Percentiles rank a stretch among this genome's conserved stretches.
phyloP scores from a whole-genome alignment of 2,888 invertebrate genomes.

The Drosophila meridionalis region DNA sequence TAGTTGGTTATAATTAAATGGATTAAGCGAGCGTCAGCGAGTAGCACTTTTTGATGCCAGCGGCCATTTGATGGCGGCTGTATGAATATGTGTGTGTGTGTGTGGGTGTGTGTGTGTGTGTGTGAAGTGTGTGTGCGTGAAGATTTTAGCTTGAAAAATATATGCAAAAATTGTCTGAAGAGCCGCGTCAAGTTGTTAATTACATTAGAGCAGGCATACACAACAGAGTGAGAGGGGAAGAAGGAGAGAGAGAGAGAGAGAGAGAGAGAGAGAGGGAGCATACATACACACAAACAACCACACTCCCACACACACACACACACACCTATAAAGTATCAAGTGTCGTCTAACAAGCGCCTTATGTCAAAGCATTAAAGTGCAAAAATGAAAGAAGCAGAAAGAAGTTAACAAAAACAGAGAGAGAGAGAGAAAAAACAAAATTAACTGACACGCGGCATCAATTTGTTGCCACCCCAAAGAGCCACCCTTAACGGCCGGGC shows the following conservation, averaged over 20 bases:
- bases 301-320: not conserved
- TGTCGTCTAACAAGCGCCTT: constrained; percentile 65
- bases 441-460: constrained; percentile 65
- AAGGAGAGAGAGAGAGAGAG: not conserved
- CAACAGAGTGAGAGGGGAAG: not conserved
- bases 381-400: constrained; percentile 19
- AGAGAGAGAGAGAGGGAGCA: not conserved
- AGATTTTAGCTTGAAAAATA: constrained; percentile 45
- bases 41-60: constrained; percentile 59
- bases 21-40: constrained; percentile 60
- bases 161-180: constrained; percentile 63
- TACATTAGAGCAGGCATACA: constrained; percentile 54
- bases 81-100: constrained; percentile 4
- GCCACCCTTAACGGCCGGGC: not conserved
- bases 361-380: constrained; percentile 70
- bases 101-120: constrained; percentile 4
- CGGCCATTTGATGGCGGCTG: constrained; percentile 58
- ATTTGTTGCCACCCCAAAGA: constrained; percentile 45
- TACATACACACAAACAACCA: constrained; percentile 7
- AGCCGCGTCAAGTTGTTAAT: constrained; percentile 61
- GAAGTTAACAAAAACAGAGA: too few species aligned
- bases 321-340: constrained; percentile 36
- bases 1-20: constrained; percentile 52
- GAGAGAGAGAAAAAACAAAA: constrained; percentile 11
- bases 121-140: constrained; percentile 15